These are phyloP conservation scores for Zootoca vivipara DNA, from an alignment of 2,113 vertebrate species.

Conservation along the genomic window DNA sequence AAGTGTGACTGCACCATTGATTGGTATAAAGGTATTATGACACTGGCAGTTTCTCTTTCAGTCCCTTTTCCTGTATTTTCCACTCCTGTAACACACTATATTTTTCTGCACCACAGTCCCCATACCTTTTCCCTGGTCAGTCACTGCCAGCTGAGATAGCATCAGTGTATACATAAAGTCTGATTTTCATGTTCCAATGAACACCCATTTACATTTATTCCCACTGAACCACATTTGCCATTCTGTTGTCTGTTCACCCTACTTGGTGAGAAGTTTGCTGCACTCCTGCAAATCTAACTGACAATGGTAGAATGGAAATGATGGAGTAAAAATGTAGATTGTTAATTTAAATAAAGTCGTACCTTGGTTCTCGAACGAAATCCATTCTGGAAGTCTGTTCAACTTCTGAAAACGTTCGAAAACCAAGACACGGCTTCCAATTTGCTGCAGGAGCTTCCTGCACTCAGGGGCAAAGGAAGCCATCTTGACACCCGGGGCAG, in stretches of 20 bases:
- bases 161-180: background rate
- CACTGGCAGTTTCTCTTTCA: background rate
- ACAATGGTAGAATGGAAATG: background rate
- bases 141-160: background rate
- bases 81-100: background rate
- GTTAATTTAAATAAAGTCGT: background rate
- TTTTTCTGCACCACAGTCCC: background rate
- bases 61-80: background rate
- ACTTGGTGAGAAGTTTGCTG: background rate
- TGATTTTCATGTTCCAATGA: background rate
- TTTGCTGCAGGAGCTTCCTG: background rate
- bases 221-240: background rate
- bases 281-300: background rate
- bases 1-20: background rate
- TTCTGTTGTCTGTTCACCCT: background rate
- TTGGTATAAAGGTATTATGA: background rate
- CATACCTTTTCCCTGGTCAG: background rate
- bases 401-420: too few species aligned
- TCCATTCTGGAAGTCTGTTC: too few species aligned
- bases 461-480: too few species aligned
- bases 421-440: too few species aligned
- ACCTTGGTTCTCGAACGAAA: too few species aligned
- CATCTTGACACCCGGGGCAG: too few species aligned
- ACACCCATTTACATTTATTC: background rate
- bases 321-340: background rate